phyloP scores from a whole-genome alignment of 2,797 vertebrate genomes.

The Cirrhinus molitorella region DNA sequence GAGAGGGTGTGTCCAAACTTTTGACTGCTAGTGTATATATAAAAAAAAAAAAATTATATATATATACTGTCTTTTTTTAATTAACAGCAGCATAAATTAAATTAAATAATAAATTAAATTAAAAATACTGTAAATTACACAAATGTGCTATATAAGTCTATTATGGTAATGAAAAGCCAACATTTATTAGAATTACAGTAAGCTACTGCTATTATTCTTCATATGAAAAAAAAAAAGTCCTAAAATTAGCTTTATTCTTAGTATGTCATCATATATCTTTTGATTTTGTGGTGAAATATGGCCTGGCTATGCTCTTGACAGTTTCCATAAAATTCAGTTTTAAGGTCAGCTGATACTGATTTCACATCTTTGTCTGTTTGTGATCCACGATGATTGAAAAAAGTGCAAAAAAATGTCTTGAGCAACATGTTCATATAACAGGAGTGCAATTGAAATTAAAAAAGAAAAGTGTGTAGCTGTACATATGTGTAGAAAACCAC shows the following conservation, averaged over 20 bases:
- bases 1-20: too few relatives aligned
- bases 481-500: conserved; percentile 25
- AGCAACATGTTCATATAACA: too few relatives aligned
- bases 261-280: background rate
- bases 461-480: conserved; percentile 33
- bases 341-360: background rate
- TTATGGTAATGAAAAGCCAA: background rate
- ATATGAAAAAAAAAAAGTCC: background rate
- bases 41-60: too few relatives aligned
- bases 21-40: too few relatives aligned
- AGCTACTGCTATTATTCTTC: background rate
- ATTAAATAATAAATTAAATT: too few relatives aligned
- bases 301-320: background rate
- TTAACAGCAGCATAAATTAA: too few relatives aligned
- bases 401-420: background rate
- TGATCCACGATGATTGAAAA: background rate
- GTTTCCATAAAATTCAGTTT: conserved; percentile 21
- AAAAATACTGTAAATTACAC: too few relatives aligned
- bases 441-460: conserved; percentile 14
- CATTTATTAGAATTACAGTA: background rate
- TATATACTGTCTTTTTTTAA: too few relatives aligned
- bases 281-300: background rate
- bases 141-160: too few relatives aligned
- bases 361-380: background rate
- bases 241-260: background rate